Base-by-base conservation (phyloP, 2,888 invertebrate genomes). In the Apamea crenata region DNA sequence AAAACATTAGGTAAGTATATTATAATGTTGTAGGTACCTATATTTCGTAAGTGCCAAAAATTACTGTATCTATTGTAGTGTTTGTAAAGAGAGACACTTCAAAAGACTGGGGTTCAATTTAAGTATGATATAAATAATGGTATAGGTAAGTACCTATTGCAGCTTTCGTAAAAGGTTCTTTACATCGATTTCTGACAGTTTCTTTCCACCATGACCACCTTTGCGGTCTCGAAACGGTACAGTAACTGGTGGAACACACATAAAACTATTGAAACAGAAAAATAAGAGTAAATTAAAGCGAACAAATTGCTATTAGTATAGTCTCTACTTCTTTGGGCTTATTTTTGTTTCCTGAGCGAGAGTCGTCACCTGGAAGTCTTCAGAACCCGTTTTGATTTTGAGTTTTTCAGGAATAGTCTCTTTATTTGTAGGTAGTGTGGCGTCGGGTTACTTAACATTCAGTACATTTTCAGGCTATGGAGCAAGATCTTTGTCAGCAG, bases 401-500 rank as follows among this genome's bases (percentile, higher is more conserved):
- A n/a, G 21, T 12, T 53, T 68, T 75, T 32, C 61, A 25, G 29
- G 25, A 8, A 32, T 16, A 21, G 32, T n/a, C 7, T 1, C 8
- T 50, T 40, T 25, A 2, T 44, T 47, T 18, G 12, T 47, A 14
- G 40, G 4, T 40, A 53, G n/a, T 44, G 2, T 61, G 36, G n/a
- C 47, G 32, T 25, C 25, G 6, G 16, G 18, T 21, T 50, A 53
- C 25, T 16, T 16, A 40, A 32, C 32, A 53, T 67, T 67, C 59
- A 68, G 25, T 50, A 56, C 21, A 80, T 75, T 80, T 18, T 69
- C 66, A 72, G 61, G 53, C 16, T 40, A n/a, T 36, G 50, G 40
- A 83, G 36, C 59, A 67, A 47, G 6, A 69, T 63, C 29, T 69
- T 77, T 68, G 75, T 87, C 36, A 61, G 65, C 50, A 65, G 73